Conservation (phyloP, 35 echinoderm and acorn worm species). For the Hemicentrotus pulcherrimus region DNA sequence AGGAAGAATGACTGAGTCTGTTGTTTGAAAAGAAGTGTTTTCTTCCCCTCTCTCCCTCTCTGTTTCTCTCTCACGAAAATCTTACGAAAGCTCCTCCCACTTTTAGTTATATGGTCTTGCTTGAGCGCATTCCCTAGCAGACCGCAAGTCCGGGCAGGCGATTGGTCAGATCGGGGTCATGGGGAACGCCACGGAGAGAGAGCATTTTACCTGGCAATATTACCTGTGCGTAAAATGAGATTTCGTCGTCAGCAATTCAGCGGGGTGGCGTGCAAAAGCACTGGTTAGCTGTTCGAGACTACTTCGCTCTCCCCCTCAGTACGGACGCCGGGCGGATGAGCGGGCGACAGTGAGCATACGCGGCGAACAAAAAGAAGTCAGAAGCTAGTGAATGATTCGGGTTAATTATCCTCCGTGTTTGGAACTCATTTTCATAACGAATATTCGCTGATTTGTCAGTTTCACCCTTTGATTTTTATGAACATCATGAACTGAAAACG, state of each 20-base stretch:
- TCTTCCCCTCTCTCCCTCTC: neutral
- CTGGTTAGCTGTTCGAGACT: neutral
- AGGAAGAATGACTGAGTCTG: neutral
- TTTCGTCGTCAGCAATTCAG: neutral
- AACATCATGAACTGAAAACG: no score
- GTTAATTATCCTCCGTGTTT: neutral
- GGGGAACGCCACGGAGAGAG: neutral
- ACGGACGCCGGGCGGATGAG: neutral
- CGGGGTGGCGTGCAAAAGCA: neutral
- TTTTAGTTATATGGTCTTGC: neutral
- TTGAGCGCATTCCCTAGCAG: neutral
- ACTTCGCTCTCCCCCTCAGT: neutral
- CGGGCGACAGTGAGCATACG: neutral
- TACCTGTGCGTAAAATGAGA: neutral
- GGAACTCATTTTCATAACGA: neutral
- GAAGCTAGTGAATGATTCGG: neutral
- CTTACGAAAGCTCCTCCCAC: neutral
- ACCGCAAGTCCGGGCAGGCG: neutral
- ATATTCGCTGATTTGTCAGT: no score
- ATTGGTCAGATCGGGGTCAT: neutral
- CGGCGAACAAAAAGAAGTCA: neutral
- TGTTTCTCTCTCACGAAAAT: neutral
- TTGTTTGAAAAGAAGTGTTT: neutral
- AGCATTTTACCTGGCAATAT: neutral
- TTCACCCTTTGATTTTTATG: no score